Conservation (phyloP, 2,888 invertebrate genomes). For the Lycaena phlaeas region DNA sequence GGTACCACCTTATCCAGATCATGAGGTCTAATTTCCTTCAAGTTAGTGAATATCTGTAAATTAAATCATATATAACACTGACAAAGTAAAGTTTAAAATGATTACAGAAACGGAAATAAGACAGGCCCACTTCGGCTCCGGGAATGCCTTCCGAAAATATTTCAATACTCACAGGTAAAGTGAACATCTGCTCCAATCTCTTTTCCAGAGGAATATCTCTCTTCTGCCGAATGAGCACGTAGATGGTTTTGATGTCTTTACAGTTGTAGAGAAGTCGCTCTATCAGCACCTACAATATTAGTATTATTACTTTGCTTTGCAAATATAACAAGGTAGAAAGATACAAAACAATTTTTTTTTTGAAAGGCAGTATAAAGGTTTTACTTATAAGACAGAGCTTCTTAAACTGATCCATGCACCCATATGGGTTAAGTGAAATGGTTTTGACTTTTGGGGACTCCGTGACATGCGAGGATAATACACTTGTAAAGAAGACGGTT, state of each 20-base stretch:
- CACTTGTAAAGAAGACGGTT: no score
- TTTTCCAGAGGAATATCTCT: constrained; percentile 3
- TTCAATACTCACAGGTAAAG: constrained; percentile 16
- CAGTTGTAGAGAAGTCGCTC: constrained; percentile 18
- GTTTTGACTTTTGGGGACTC: no score
- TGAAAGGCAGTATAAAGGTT: no score
- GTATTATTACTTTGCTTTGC: background rate
- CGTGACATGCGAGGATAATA: no score
- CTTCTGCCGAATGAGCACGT: constrained; percentile 18
- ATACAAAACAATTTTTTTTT: no score
- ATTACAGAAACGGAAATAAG: no score
- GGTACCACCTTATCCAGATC: constrained; percentile 15
- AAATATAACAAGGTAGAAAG: background rate
- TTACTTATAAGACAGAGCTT: no score
- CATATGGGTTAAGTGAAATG: no score
- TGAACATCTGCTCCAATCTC: constrained; percentile 13
- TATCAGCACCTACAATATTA: constrained; percentile 17
- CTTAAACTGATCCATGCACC: no score
- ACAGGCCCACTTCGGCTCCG: no score
- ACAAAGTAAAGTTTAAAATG: background rate
- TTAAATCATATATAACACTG: no score
- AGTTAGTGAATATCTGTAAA: constrained; percentile 78
- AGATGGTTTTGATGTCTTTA: constrained; percentile 15
- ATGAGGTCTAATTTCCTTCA: constrained; percentile 75
- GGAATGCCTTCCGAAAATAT: no score